These are phyloP conservation scores for Hyles euphorbiae DNA, from an alignment of 1,140 invertebrate species.

Conservation along the genomic window DNA sequence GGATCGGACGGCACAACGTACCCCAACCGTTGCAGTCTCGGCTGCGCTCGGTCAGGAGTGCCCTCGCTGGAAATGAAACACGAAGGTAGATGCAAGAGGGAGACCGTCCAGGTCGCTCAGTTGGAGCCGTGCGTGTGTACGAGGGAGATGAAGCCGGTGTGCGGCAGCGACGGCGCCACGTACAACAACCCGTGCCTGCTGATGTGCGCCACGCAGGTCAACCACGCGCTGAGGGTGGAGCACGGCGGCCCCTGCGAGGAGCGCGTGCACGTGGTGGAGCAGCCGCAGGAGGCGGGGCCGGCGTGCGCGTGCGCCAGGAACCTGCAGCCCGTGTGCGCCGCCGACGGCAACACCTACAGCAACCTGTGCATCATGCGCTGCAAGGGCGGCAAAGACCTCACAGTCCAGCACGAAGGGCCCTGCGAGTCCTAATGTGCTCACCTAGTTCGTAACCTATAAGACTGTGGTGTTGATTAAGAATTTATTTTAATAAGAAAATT, in stretches of 20 bases:
- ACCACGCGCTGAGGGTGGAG: constrained; percentile 15
- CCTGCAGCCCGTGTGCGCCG: constrained; percentile 32
- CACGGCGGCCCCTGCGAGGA: constrained; percentile 17
- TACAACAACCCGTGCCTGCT: constrained; percentile 27
- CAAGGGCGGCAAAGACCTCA: not conserved
- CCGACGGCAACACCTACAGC: constrained; percentile 36
- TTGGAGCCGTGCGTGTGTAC: constrained; percentile 27
- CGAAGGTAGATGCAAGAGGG: constrained; percentile 14
- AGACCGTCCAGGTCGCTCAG: constrained; percentile 8
- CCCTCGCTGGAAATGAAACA: constrained; percentile 20
- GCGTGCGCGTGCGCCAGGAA: constrained; percentile 34
- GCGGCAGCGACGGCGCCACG: constrained; percentile 27
- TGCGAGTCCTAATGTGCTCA: not conserved
- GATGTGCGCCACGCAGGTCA: constrained; percentile 15
- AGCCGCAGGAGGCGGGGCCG: not conserved
- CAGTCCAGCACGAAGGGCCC: not conserved
- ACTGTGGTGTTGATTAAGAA: no score
- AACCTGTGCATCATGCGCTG: constrained; percentile 44
- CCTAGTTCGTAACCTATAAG: no score
- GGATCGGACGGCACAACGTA: constrained; percentile 33
- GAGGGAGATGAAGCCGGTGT: constrained; percentile 23
- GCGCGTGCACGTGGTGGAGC: constrained; percentile 12
- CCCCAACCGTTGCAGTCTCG: no score
- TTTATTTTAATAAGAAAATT: no score
- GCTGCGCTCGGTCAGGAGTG: no score